Conservation (phyloP, 2,113 vertebrate species). For the Eurystomus gularis region DNA sequence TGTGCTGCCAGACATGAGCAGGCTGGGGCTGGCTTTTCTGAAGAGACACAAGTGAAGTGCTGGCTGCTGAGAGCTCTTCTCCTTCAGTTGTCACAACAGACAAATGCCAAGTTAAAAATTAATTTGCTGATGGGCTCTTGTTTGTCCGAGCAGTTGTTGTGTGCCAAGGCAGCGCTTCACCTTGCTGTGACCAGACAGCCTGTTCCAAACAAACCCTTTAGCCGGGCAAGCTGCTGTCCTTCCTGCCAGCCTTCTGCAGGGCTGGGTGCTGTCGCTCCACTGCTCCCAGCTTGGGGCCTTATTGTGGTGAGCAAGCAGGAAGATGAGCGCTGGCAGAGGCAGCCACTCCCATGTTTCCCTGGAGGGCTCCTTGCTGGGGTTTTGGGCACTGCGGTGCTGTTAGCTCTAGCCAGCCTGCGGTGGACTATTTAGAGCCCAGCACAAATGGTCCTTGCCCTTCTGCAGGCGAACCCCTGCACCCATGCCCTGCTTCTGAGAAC, state of each 20-base stretch:
- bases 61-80: neutral
- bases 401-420: neutral
- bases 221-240: neutral
- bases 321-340: neutral
- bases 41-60: neutral
- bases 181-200: neutral
- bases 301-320: neutral
- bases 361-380: neutral
- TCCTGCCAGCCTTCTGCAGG: neutral
- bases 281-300: neutral
- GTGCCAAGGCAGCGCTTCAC: neutral
- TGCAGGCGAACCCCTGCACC: rapidly evolving
- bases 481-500: neutral
- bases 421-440: neutral
- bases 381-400: rapidly evolving
- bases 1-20: rapidly evolving
- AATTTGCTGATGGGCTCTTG: neutral
- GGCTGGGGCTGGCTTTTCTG: neutral
- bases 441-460: neutral
- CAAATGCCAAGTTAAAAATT: neutral
- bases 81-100: neutral
- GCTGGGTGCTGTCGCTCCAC: neutral
- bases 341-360: neutral
- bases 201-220: neutral
- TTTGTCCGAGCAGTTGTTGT: neutral